phyloP scores from a whole-genome alignment of 2,888 invertebrate genomes.

The Drosophila merina region DNA sequence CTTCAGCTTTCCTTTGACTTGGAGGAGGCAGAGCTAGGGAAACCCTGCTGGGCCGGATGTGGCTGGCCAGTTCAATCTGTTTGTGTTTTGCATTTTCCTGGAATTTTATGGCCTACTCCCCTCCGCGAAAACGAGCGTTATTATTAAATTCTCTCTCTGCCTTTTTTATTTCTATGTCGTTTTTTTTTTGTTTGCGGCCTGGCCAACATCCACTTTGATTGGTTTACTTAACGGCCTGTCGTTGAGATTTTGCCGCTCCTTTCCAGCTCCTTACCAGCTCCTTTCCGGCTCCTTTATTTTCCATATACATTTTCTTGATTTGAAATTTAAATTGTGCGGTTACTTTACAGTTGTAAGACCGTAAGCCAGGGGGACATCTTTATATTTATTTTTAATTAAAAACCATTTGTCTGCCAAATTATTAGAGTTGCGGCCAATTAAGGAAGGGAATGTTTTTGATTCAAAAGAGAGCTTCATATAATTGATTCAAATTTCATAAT shows the following conservation, averaged over 20 bases:
- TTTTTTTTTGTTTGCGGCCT: slow-evolving; percentile 27
- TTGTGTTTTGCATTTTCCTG: slow-evolving; percentile 69
- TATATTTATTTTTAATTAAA: slow-evolving; percentile 76
- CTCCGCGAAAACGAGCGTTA: slow-evolving; percentile 21
- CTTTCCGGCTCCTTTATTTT: slow-evolving; percentile 15
- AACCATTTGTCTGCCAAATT: slow-evolving; percentile 61
- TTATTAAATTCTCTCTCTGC: slow-evolving; percentile 51
- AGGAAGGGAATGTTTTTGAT: slow-evolving; percentile 5
- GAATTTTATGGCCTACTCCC: slow-evolving; percentile 54
- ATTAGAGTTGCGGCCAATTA: slow-evolving; percentile 39
- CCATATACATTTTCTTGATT: slow-evolving; percentile 46
- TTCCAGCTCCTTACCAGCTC: neutral
- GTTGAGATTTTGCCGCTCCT: slow-evolving; percentile 36
- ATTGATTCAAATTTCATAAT: slow-evolving; percentile 1
- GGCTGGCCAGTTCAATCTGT: slow-evolving; percentile 70
- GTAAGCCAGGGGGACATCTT: slow-evolving; percentile 28
- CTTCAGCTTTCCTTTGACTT: neutral
- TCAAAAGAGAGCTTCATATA: neutral
- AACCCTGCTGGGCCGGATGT: slow-evolving; percentile 57
- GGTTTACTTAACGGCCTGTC: slow-evolving; percentile 69
- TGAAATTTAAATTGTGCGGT: slow-evolving; percentile 65
- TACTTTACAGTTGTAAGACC: slow-evolving; percentile 38
- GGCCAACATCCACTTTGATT: slow-evolving; percentile 66
- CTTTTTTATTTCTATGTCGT: neutral
- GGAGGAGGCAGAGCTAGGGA: neutral